Evolutionary conservation across 1,140 invertebrate genomes (phyloP), one percentile per base, ranked within the genome.

Genomic region (Schmidtea mediterranea): DNA sequence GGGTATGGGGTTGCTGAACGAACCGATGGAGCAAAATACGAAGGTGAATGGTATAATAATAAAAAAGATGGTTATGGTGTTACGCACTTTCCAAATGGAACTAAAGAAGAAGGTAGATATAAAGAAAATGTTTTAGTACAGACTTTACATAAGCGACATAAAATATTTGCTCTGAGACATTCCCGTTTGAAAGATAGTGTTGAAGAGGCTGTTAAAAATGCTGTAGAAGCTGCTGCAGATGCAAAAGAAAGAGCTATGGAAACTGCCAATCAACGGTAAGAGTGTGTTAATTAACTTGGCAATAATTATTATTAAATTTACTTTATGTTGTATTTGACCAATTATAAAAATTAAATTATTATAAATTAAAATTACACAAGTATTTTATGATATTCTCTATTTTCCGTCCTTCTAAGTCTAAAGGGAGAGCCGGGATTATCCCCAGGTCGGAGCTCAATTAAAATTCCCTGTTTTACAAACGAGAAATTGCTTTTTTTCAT

Each of bases 11-110:
- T 90, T 50, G 89, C 83, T 58, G 90, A 98, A 66, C 74, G 92
- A 32, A 89, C 82, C 38, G 92, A 98, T 63, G 90, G 90, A 12
- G 72, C 98, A 16, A 79, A 73, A 55, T 92, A 92, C 67, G 86
- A 92, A 61, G 90, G 92, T n/a, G 90, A 98, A 63, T 99, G 92
- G 92, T 86, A 86, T 64, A 84, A 82, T 62, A 98, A 99, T 69
- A 84, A 86, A 56, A 98, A 97, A 65, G 92, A 97, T 62, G 92
- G 92, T 15, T 98, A 95, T 66, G 92, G 92, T n/a, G 83, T 94
- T 3, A 98, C 92, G 0, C 92, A 80, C 2, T 86, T 95, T 59
- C 77, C 81, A 51, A 89, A 97, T 61, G 86, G 86, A 2, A 78
- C 76, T 16, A 77, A 78, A 55, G 89, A 97, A 63, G 86, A 94